Evolutionary conservation across 2,888 invertebrate species (phyloP), one percentile per base, ranked within the genome.

Genomic region (Parthenolecanium corni): DNA sequence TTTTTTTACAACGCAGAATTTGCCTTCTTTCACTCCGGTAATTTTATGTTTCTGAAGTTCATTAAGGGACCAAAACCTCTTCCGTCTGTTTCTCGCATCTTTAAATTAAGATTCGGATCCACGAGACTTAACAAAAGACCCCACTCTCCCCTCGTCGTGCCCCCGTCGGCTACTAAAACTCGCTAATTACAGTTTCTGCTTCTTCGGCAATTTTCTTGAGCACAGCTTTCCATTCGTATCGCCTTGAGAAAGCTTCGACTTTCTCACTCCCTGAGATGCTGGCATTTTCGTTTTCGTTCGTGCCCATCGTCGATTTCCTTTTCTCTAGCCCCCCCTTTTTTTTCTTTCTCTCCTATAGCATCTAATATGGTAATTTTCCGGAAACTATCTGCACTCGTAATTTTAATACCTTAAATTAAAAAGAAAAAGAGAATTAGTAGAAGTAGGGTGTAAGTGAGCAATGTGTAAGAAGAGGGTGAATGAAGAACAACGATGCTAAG

Each of bases 1-100:
- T 40, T 44, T n/a, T 44, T 14, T 44, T 44, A 16, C 46, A n/a
- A n/a, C n/a, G n/a, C n/a, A 9, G 46, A n/a, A 44, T 44, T 42
- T 57, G 46, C 46, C 57, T 57, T 57, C 57, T 57, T 57, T 57
- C 57, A 57, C 46, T 57, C 57, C 47, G 57, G 57, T 57, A 57
- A 57, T 57, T 57, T 57, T 47, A 57, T 57, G 57, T 57, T 57
- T 57, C 57, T 57, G 57, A 57, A 57, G 57, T 57, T 57, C 57
- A 57, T 57, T 57, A 57, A 47, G 57, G 57, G 47, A 57, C 57
- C 57, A 31, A 57, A 57, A 18, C 57, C 47, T 57, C 57, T 57
- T 57, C 47, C 57, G 57, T 57, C 57, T 57, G 57, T 47, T 57
- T 57, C 31, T 31, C 57, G 46, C 47, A 57, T 57, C 57, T 57